phyloP scores from a whole-genome alignment of 2,888 invertebrate species.

The Beris chalybata region DNA sequence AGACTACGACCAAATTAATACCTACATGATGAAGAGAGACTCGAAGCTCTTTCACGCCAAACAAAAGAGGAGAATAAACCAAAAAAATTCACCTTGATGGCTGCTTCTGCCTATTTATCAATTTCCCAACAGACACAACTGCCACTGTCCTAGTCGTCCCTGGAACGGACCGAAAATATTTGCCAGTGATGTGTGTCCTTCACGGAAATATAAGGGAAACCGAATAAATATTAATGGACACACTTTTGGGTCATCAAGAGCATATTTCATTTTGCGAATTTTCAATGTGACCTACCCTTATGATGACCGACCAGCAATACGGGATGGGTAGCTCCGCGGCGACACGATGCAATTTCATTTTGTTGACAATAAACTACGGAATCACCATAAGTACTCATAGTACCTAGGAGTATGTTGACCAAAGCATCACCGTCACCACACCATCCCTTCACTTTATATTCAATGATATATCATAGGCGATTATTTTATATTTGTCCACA shows the following conservation, averaged over 20 bases:
- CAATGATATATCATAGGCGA: too few species aligned
- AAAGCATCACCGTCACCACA: too few species aligned
- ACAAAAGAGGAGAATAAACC: background rate
- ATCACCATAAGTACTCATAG: too few species aligned
- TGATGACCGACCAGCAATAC: too few species aligned
- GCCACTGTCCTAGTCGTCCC: background rate
- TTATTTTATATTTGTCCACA: too few species aligned
- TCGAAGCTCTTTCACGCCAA: slow-evolving; percentile 5
- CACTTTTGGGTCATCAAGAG: slow-evolving; percentile 36
- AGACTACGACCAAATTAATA: slow-evolving; percentile 17
- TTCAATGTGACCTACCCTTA: slow-evolving; percentile 9
- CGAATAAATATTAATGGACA: slow-evolving; percentile 40
- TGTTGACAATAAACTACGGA: too few species aligned
- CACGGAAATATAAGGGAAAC: slow-evolving; percentile 23
- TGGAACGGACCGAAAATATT: slow-evolving; percentile 3
- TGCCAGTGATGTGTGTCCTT: slow-evolving; percentile 25
- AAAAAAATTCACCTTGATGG: slow-evolving; percentile 25
- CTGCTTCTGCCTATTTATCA: slow-evolving; percentile 26
- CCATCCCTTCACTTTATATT: too few species aligned
- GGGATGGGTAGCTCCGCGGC: too few species aligned
- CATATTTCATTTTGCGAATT: slow-evolving; percentile 36
- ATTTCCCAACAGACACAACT: slow-evolving; percentile 1
- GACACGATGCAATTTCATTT: too few species aligned
- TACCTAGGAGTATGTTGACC: too few species aligned
- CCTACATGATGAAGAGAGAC: background rate